Conservation (phyloP, 2,797 vertebrate genomes). For the Sebastes umbrosus region DNA sequence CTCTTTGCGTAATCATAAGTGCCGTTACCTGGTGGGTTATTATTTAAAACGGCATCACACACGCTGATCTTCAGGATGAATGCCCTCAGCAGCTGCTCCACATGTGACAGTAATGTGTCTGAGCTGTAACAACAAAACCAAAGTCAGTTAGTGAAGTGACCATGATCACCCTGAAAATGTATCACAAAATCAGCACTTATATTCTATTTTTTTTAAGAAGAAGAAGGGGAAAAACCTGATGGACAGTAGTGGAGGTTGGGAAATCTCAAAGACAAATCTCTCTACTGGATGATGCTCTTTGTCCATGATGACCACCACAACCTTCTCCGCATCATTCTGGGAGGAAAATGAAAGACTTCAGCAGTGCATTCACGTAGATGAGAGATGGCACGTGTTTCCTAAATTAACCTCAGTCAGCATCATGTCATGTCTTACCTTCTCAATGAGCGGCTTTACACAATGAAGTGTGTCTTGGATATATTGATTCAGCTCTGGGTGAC, state of each 20-base stretch:
- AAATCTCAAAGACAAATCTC: conserved; percentile 99
- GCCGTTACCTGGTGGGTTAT: conserved; percentile 92
- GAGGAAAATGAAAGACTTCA: neutral
- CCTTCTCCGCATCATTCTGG: conserved; percentile 97
- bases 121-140: conserved; percentile 80
- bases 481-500: conserved; percentile 95
- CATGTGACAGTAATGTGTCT: conserved; percentile 91
- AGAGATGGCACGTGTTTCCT: neutral
- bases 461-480: conserved; percentile 98
- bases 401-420: neutral
- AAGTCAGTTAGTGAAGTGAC: neutral
- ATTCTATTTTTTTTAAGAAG: neutral
- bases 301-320: conserved; percentile 97
- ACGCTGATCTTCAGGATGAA: conserved; percentile 98
- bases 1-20: neutral
- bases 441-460: conserved; percentile 94
- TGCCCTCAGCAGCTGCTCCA: conserved; percentile 95
- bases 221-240: conserved; percentile 83
- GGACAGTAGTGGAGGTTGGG: conserved; percentile 92
- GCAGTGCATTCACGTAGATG: neutral
- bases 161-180: neutral
- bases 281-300: conserved; percentile 98
- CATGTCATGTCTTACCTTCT: conserved; percentile 85
- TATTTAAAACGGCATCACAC: conserved; percentile 94
- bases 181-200: neutral